Percentiles rank a stretch among this genome's conserved stretches.
Evolutionary conservation across 1,140 invertebrate genomes (phyloP).

Genomic region (Heliconius melpomene): DNA sequence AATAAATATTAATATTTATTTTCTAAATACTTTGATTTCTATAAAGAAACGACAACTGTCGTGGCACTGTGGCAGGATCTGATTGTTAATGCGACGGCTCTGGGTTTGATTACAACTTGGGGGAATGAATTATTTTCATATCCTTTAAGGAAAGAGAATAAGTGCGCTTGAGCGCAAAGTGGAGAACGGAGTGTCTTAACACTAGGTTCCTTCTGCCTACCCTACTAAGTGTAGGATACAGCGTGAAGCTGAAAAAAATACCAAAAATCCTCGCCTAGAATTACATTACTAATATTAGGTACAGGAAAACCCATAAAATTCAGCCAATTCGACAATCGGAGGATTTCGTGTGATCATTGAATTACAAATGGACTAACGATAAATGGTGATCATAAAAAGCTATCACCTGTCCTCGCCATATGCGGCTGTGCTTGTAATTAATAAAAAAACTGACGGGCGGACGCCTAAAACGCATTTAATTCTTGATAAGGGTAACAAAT

Average conservation of each 20-base stretch:
- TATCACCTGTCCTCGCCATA: slow-evolving; percentile 53
- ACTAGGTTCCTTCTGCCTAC: background rate
- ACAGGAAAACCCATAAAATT: background rate
- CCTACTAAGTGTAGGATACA: background rate
- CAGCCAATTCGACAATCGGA: background rate
- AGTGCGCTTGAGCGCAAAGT: background rate
- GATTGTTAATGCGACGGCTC: no score
- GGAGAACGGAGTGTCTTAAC: background rate
- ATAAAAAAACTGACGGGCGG: slow-evolving; percentile 67
- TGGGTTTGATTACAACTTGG: no score
- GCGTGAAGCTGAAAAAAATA: background rate
- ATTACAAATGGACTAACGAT: slow-evolving; percentile 37
- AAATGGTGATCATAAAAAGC: slow-evolving; percentile 54
- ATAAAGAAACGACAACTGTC: no score
- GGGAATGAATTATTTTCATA: no score
- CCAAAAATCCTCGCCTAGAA: no score
- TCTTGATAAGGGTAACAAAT: slow-evolving; percentile 81
- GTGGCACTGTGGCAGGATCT: no score
- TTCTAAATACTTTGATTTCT: no score
- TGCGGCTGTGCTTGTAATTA: slow-evolving; percentile 65
- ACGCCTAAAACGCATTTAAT: slow-evolving; percentile 79
- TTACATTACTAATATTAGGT: background rate
- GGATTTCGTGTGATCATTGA: slow-evolving; percentile 34
- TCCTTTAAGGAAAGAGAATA: no score
- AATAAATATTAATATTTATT: no score